Conservation (phyloP, 2,113 vertebrate species). For the Python bivittatus region DNA sequence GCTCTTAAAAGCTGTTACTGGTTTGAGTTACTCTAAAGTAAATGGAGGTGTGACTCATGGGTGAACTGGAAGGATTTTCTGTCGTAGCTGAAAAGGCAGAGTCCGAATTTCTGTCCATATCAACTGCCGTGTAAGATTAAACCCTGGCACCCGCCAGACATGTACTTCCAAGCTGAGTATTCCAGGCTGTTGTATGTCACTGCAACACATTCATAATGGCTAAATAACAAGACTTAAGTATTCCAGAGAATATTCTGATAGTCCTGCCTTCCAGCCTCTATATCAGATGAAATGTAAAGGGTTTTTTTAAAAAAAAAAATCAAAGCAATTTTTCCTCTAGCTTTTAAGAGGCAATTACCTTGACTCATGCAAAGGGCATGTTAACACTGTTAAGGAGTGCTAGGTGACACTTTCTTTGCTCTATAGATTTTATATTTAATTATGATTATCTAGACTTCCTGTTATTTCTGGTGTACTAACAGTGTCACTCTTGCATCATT, state of each 20-base stretch:
- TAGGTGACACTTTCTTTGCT: slow-evolving; percentile 4
- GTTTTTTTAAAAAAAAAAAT: background rate
- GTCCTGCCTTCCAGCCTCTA: slow-evolving; percentile 43
- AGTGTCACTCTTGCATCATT: background rate
- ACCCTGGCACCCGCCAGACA: slow-evolving; percentile 60
- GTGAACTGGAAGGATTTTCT: background rate
- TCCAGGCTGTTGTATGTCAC: slow-evolving; percentile 41
- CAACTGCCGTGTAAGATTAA: slow-evolving; percentile 64
- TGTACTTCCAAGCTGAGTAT: slow-evolving; percentile 67
- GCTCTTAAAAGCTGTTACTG: background rate
- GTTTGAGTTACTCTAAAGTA: background rate
- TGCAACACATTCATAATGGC: slow-evolving; percentile 58
- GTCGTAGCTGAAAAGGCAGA: slow-evolving; percentile 52
- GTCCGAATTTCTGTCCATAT: slow-evolving; percentile 63
- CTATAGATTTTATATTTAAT: slow-evolving; percentile 9
- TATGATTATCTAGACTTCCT: slow-evolving; percentile 23
- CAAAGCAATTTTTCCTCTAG: background rate
- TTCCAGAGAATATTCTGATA: slow-evolving; percentile 45
- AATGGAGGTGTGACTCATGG: background rate
- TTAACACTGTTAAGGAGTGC: slow-evolving; percentile 12
- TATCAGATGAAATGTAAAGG: slow-evolving; percentile 17
- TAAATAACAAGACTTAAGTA: slow-evolving; percentile 40
- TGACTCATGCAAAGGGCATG: slow-evolving; percentile 13
- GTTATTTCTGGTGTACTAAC: background rate
- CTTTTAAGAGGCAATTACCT: background rate